Evolutionary conservation across 2,113 vertebrate species (phyloP).

Genomic region (Crotalus viridis): DNA sequence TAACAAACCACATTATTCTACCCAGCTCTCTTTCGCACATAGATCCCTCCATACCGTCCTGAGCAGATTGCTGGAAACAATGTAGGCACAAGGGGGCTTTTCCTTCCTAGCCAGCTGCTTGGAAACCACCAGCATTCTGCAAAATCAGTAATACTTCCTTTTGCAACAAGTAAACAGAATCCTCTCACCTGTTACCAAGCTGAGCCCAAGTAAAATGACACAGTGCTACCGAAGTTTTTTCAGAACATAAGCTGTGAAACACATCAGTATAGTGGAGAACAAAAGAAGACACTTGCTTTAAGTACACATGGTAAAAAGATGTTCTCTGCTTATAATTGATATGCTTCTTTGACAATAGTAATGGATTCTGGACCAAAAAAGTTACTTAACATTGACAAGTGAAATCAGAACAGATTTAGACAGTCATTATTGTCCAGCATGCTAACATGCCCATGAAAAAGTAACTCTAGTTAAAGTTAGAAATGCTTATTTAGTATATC

Average conservation of each 20-base stretch:
- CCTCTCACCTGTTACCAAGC: neutral
- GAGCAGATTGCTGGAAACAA: neutral
- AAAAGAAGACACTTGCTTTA: conserved; percentile 16
- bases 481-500: neutral
- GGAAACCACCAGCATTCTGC: neutral
- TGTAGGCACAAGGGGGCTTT: neutral
- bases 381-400: neutral
- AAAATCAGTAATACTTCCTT: neutral
- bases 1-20: neutral
- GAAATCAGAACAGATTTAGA: neutral
- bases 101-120: neutral
- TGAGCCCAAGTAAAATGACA: conserved; percentile 6
- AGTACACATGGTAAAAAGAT: neutral
- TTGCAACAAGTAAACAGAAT: neutral
- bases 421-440: neutral
- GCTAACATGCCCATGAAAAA: neutral
- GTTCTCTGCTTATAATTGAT: neutral
- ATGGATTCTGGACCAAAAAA: neutral
- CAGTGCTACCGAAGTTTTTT: neutral
- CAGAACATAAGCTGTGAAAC: conserved; percentile 17
- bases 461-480: neutral
- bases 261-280: conserved; percentile 6
- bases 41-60: neutral
- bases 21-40: neutral
- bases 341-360: neutral